These are phyloP conservation scores for Cacoxenus indagator DNA, from an alignment of 2,888 invertebrate genomes.

Conservation along the genomic window DNA sequence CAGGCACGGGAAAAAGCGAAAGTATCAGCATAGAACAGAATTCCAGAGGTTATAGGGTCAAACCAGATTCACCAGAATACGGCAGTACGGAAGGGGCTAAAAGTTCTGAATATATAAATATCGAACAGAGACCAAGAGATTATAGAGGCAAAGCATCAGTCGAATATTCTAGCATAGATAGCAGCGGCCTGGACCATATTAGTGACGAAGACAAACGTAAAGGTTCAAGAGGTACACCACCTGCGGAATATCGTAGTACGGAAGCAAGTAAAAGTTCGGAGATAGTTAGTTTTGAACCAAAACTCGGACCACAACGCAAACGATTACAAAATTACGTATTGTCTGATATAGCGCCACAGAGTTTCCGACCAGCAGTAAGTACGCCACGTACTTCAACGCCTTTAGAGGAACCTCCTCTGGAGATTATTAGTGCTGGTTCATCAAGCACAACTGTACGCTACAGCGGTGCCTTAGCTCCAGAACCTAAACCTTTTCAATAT, in stretches of 20 bases:
- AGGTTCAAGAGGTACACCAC: slow-evolving; percentile 24
- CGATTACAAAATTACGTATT: slow-evolving; percentile 64
- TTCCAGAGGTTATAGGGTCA: slow-evolving; percentile 3
- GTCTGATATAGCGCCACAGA: slow-evolving; percentile 70
- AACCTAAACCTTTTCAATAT: slow-evolving; percentile 59
- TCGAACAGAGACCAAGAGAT: slow-evolving; percentile 41
- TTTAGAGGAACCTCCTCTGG: slow-evolving; percentile 25
- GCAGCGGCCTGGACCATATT: too few species aligned
- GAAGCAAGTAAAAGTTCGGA: neutral
- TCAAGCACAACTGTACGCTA: slow-evolving; percentile 38
- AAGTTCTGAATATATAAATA: neutral
- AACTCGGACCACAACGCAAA: slow-evolving; percentile 44
- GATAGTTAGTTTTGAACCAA: neutral
- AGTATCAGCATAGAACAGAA: neutral
- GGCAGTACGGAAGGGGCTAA: neutral
- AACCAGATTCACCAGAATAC: slow-evolving; percentile 1
- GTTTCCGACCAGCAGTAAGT: slow-evolving; percentile 68
- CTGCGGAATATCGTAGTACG: neutral
- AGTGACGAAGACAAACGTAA: slow-evolving; percentile 42
- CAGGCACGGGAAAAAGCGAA: neutral
- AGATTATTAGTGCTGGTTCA: slow-evolving; percentile 34
- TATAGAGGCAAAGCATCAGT: slow-evolving; percentile 23
- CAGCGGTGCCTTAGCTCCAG: slow-evolving; percentile 36
- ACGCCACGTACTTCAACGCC: slow-evolving; percentile 41
- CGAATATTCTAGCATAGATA: neutral